Base-by-base conservation (phyloP, 2,797 vertebrate genomes). In the Schizothorax lantsangensis region DNA sequence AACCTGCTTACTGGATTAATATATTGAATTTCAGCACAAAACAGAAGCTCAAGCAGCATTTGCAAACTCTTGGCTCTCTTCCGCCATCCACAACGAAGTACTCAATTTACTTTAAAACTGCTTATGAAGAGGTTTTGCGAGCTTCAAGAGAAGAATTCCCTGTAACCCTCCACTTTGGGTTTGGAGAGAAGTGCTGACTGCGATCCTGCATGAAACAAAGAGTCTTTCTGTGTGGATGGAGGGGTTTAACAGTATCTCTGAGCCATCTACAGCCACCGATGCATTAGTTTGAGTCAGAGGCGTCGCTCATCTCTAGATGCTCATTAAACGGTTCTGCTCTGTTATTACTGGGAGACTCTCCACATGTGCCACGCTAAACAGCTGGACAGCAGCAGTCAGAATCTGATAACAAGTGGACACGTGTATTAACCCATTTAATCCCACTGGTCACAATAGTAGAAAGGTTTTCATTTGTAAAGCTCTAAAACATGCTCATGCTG, bases 321-420 rank as follows among this genome's bases (percentile, higher is more conserved):
- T 36, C 49, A 77, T 77, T 77, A 77, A 77, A 77, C 10, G 19
- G 30, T 77, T 77, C 43, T 57, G 33, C 75, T 88, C 87, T 88
- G 72, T 89, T 57, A 90, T 90, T 89, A 89, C 79, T n/a, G 52
- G 36, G 19, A 26, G 54, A 36, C 15, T 43, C 59, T 30, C 75
- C 64, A 71, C 3, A 62, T 43, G 81, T 36, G 59, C 81, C 30
- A 33, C 21, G 15, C 45, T 17, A 52, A 85, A 87, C 81, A 84
- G 57, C 38, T 80, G 14, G 4, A 78, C 19, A n/a, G 17, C 36
- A 79, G n/a, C 54, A 62, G 21, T 23, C 75, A n/a, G 77, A 26
- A 57, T 36, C 2, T 23, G 21, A 40, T n/a, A n/a, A 12, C 30
- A 36, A 21, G 73, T 33, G 17, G 15, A 33, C 47, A 59, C 30